Conservation (phyloP, 2,113 vertebrate genomes). For the Hemiscyllium ocellatum region DNA sequence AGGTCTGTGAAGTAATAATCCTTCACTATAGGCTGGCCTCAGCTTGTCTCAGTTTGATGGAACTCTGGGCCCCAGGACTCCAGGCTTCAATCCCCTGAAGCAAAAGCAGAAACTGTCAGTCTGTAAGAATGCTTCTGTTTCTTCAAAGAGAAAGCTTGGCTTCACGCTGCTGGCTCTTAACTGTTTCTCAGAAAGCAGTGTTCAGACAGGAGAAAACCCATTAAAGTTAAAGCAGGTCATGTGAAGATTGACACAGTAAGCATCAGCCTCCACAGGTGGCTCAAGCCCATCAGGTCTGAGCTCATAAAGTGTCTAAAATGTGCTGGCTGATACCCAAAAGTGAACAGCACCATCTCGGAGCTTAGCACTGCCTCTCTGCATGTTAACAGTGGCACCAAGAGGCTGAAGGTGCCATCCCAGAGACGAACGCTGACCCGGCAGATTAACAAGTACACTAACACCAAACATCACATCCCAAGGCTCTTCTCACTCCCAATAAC, state of each 20-base stretch:
- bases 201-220: conserved; percentile 34
- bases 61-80: conserved; percentile 31
- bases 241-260: conserved; percentile 31
- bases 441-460: too few species aligned
- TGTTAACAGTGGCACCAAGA: conserved; percentile 10
- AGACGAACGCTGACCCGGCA: not conserved
- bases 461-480: not conserved
- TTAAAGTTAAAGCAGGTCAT: conserved; percentile 34
- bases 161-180: conserved; percentile 29
- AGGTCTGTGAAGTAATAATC: conserved; percentile 22
- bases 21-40: conserved; percentile 15
- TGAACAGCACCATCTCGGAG: not conserved
- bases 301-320: conserved; percentile 22
- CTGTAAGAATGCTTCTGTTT: conserved; percentile 6
- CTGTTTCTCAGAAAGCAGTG: conserved; percentile 29
- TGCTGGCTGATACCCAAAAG: conserved; percentile 5
- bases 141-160: conserved; percentile 34
- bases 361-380: not conserved
- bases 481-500: not conserved
- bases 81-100: conserved; percentile 33
- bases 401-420: not conserved
- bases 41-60: not conserved
- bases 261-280: conserved; percentile 18
- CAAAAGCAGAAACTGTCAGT: conserved; percentile 32
- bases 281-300: conserved; percentile 17